phyloP scores from a whole-genome alignment of 2,113 vertebrate genomes.

The Plectropomus leopardus region DNA sequence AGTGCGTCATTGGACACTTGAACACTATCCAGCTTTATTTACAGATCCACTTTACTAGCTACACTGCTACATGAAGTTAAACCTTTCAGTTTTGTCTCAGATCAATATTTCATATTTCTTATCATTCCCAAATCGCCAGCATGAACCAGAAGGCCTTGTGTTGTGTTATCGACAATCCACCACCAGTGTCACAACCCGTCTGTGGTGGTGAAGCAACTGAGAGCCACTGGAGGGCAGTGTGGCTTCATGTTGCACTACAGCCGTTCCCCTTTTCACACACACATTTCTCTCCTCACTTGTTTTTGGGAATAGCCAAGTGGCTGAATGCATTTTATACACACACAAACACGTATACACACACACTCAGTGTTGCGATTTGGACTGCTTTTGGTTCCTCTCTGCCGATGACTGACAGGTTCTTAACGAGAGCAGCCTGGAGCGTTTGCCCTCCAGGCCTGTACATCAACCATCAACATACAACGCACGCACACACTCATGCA shows the following conservation, averaged over 20 bases:
- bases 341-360: slow-evolving; percentile 49
- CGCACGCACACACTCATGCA: slow-evolving; percentile 58
- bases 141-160: not conserved
- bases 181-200: slow-evolving; percentile 5
- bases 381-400: slow-evolving; percentile 82
- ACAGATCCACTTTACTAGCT: not conserved
- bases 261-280: slow-evolving; percentile 8
- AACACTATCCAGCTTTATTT: not conserved
- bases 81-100: not conserved
- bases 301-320: slow-evolving; percentile 72
- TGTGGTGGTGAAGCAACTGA: slow-evolving; percentile 13
- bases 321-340: slow-evolving; percentile 74
- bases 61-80: not conserved
- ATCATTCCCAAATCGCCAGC: not conserved
- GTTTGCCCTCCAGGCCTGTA: slow-evolving; percentile 83
- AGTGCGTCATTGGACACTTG: not conserved
- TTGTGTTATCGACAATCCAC: slow-evolving; percentile 20
- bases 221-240: slow-evolving; percentile 85
- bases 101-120: slow-evolving; percentile 1
- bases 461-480: slow-evolving; percentile 83
- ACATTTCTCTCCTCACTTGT: slow-evolving; percentile 43
- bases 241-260: slow-evolving; percentile 62
- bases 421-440: slow-evolving; percentile 84
- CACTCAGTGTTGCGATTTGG: slow-evolving; percentile 77
- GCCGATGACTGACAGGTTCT: slow-evolving; percentile 84